Evolutionary conservation across 2,113 vertebrate species (phyloP).

Genomic region (Pseudolaguvia tuberculata): DNA sequence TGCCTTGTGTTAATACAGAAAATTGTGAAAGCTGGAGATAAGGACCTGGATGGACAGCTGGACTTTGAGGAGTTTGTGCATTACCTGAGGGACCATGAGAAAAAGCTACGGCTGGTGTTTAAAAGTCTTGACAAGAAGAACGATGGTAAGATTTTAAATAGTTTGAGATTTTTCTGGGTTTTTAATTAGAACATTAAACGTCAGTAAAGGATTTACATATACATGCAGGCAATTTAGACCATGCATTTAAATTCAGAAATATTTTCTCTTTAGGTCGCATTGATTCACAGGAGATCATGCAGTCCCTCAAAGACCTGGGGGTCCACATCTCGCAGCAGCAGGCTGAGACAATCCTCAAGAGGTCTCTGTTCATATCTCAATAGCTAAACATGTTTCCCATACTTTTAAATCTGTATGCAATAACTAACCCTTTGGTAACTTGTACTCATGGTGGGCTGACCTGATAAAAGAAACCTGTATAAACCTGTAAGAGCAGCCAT

Average conservation of each 20-base stretch:
- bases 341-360: conserved; percentile 90
- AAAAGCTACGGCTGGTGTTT: conserved; percentile 91
- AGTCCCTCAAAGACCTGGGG: conserved; percentile 88
- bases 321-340: conserved; percentile 94
- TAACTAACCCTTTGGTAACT: neutral
- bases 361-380: conserved; percentile 61
- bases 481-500: neutral
- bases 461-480: neutral
- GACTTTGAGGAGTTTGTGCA: conserved; percentile 97
- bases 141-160: conserved; percentile 71
- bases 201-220: neutral
- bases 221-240: neutral
- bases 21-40: conserved; percentile 93
- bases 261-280: conserved; percentile 73
- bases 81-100: conserved; percentile 93
- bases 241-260: neutral
- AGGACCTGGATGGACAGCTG: conserved; percentile 89
- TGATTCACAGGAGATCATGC: conserved; percentile 91
- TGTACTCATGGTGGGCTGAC: neutral
- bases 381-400: neutral
- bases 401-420: neutral
- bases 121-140: conserved; percentile 96
- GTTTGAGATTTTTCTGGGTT: neutral
- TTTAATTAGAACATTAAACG: neutral
- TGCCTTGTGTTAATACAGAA: conserved; percentile 67